Conservation (phyloP, 2,113 vertebrate genomes). For the Phylloscopus trochiloides region DNA sequence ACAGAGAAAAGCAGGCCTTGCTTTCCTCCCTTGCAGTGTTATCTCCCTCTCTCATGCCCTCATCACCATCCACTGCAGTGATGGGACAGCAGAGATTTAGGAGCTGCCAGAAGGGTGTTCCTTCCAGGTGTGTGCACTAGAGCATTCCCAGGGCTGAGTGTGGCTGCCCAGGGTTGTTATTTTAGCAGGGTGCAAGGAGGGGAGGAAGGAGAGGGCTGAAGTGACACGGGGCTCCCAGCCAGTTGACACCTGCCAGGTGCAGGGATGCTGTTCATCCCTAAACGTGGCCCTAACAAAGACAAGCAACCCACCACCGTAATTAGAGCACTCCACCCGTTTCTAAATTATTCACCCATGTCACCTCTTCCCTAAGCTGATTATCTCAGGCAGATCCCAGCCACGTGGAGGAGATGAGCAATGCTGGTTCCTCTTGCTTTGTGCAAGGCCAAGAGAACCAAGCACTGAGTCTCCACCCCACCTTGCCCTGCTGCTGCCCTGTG, state of each 20-base stretch:
- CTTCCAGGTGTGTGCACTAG: neutral
- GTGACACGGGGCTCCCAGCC: neutral
- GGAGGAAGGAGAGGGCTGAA: neutral
- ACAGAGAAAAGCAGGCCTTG: neutral
- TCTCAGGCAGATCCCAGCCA: neutral
- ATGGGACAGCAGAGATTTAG: neutral
- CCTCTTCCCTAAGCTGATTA: neutral
- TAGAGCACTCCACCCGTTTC: neutral
- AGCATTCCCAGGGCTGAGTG: neutral
- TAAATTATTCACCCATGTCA: neutral
- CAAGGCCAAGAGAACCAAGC: neutral
- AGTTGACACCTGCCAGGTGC: neutral
- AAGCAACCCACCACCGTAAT: accelerated
- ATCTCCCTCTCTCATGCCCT: neutral
- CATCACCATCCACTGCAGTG: neutral
- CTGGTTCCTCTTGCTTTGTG: neutral
- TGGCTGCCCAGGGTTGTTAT: neutral
- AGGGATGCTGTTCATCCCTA: neutral
- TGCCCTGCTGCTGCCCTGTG: neutral
- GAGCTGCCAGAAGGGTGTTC: neutral
- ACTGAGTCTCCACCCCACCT: neutral
- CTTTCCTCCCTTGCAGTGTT: neutral
- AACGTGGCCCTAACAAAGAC: neutral
- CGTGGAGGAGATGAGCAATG: neutral
- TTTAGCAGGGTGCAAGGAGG: neutral